Base-by-base conservation (phyloP, 2,113 vertebrate species). In the Bucco capensis region DNA sequence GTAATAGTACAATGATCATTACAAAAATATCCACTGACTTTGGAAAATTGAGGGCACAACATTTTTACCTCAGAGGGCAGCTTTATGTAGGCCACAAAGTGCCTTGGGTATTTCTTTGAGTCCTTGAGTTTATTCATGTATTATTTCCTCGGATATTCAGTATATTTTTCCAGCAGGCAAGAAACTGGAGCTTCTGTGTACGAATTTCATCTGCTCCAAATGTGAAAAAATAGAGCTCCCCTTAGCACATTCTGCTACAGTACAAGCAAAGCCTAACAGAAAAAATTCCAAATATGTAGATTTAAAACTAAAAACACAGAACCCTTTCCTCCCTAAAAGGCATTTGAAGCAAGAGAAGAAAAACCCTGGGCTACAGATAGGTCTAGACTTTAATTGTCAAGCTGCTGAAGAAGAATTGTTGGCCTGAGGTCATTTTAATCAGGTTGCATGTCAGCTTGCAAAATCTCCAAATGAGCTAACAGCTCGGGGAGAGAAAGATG, bases 381-480 rank as follows among this genome's bases (percentile, higher is more conserved):
- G 86, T 95, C 96, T 96, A 96, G 92, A 89, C 86, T 93, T 94
- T 95, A 94, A 96, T 96, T 92, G 69, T 51, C 5, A 54, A 96
- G 88, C 71, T 96, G 96, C 95, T 94, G 94, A 90, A 96, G 92
- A 97, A 97, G 95, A 96, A 95, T 90, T 80, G 62, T 77, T 97
- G 92, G 95, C 97, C 96, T 94, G 86, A 18, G 97, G 97, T 97
- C 97, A 97, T 97, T 97, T 98, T 97, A 97, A 97, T 98, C 97
- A 97, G 95, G 96, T 94, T 95, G 93, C 90, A 92, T 96, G 97
- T 97, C 97, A 97, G 95, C 96, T 97, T 95, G 95, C 97, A 96
- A 97, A 97, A 96, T 96, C 96, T 97, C 97, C 96, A 97, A 97
- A 97, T 98, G 96, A 97, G 95, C 95, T 96, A 88, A 67, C 96